Evolutionary conservation across 2,797 vertebrate species (phyloP).

Genomic region (Brotula barbata): DNA sequence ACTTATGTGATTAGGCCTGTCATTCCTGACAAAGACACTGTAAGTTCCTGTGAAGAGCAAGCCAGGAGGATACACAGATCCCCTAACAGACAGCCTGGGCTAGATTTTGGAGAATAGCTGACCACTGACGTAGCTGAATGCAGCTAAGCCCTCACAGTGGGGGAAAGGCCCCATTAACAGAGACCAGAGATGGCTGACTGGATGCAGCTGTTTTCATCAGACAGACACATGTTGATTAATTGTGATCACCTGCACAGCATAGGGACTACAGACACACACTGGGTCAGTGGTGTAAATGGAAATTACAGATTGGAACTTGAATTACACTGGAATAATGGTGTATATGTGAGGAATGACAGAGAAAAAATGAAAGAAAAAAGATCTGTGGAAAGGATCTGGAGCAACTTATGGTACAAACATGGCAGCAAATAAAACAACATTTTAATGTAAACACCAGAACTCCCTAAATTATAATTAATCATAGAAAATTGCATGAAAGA

Average conservation of each 20-base stretch:
- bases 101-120: conserved; percentile 53
- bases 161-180: conserved; percentile 36
- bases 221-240: conserved; percentile 52
- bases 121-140: conserved; percentile 60
- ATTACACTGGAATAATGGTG: conserved; percentile 26
- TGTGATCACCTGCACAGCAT: conserved; percentile 46
- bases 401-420: conserved; percentile 1
- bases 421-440: conserved; percentile 25
- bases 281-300: conserved; percentile 5
- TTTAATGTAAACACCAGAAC: conserved; percentile 22
- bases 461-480: conserved; percentile 26
- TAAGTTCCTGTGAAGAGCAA: conserved; percentile 19
- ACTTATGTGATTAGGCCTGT: conserved; percentile 27
- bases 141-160: conserved; percentile 46
- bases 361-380: background rate
- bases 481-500: conserved; percentile 2
- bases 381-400: conserved; percentile 29
- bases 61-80: conserved; percentile 23
- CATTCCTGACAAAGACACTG: conserved; percentile 21
- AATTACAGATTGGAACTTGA: conserved; percentile 13
- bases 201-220: conserved; percentile 63
- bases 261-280: background rate
- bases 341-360: conserved; percentile 1
- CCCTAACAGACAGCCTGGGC: conserved; percentile 25
- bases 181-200: conserved; percentile 50